Conservation (phyloP, 2,888 invertebrate species). For the Hyles lineata region DNA sequence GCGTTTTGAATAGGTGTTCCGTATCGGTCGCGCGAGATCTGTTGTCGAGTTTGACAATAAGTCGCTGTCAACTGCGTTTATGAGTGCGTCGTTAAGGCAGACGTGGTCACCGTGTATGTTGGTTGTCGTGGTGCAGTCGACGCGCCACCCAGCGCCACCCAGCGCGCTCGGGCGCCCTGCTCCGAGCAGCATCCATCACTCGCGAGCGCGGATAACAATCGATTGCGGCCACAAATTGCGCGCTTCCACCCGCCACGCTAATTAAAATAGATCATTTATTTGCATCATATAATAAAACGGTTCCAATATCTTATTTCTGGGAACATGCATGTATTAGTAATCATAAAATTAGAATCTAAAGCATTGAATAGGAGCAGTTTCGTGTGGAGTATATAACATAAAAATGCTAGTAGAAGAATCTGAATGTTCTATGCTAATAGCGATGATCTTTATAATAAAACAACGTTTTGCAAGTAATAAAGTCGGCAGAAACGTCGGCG, state of each 20-base stretch:
- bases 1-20: constrained; percentile 67
- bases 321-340: background rate
- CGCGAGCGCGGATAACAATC: constrained; percentile 61
- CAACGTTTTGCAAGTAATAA: constrained; percentile 69
- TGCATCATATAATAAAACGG: constrained; percentile 1
- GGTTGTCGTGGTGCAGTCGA: constrained; percentile 29
- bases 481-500: constrained; percentile 59
- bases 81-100: constrained; percentile 68
- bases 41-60: constrained; percentile 69
- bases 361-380: background rate
- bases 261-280: constrained; percentile 35
- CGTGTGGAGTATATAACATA: background rate
- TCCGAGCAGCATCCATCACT: constrained; percentile 77
- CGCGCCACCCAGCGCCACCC: constrained; percentile 72
- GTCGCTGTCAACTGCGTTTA: constrained; percentile 69
- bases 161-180: constrained; percentile 61
- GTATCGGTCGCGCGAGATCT: constrained; percentile 73
- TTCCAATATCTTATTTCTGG: background rate
- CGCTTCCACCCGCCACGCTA: constrained; percentile 40
- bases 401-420: background rate
- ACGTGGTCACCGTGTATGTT: constrained; percentile 38
- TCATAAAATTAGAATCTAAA: background rate
- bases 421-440: background rate
- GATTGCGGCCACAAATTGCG: constrained; percentile 52
- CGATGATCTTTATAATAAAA: constrained; percentile 55